Evolutionary conservation across 2,113 vertebrate genomes (phyloP), one percentile per base, ranked within the genome.

Genomic region (Pipra filicauda): DNA sequence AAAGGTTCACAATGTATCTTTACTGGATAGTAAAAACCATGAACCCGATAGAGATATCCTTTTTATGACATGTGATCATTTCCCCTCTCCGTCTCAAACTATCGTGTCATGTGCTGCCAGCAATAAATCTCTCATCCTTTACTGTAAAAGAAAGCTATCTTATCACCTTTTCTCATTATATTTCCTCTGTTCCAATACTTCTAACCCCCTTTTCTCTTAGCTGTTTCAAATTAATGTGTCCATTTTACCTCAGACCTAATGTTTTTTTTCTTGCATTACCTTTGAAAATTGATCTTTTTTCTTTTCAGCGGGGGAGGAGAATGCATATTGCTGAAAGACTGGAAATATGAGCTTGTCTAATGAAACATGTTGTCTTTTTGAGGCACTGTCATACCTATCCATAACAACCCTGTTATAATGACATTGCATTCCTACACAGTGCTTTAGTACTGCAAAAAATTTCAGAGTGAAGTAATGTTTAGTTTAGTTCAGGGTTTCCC

Each of bases 21-120:
- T 84, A 90, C 37, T 66, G 39, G 41, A 30, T 46, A 57, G 55
- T 92, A 91, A 97, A 94, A 95, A 64, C 91, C 72, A 92, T 64
- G 46, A 83, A 88, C 85, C 55, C 0, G 0, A 48, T 52, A 78
- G 46, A 92, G 51, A 64, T 33, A 86, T 3, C 20, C 11, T 14
- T 80, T 94, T 94, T 80, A 92, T 35, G 43, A 59, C 10, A 28
- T 19, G 41, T 73, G 69, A 90, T 92, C 37, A n/a, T 94, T 90
- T 94, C 33, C 16, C 8, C 12, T 90, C 51, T 96, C 43, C 64
- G 16, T 90, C 64, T 39, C 51, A 69, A 89, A 74, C 44, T 61
- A 52, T 79, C 6, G 0, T 77, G 55, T 84, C 44, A 18, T 41
- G n/a, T 1, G 1, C 67, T 70, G 23, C 26, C 55, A 83, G n/a